Conservation (phyloP, 1,140 invertebrate genomes). For the Tetramorium parvispinum region DNA sequence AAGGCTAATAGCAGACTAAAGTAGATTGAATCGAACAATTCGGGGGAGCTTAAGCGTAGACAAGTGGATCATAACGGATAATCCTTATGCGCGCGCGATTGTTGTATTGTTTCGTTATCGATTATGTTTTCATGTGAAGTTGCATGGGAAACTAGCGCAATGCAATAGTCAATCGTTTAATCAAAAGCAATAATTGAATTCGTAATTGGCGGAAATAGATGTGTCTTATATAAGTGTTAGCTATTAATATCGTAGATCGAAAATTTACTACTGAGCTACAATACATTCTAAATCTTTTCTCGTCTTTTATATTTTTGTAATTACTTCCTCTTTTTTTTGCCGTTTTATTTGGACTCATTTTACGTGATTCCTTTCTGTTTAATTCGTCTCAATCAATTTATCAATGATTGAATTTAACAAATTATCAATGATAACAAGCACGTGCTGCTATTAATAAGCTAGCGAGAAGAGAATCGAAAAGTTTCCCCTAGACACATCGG, state of each 20-base stretch:
- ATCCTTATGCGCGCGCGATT: constrained; percentile 15
- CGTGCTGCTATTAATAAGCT: neutral
- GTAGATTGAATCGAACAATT: constrained; percentile 33
- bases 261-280: neutral
- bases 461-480: neutral
- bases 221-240: neutral
- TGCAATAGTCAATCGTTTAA: neutral
- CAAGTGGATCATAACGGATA: constrained; percentile 52
- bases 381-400: neutral
- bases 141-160: neutral
- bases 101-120: neutral
- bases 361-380: neutral
- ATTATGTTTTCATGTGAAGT: constrained; percentile 2
- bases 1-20: constrained; percentile 15
- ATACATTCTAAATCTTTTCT: neutral
- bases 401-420: too few relatives aligned
- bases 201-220: neutral
- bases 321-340: neutral
- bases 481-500: neutral
- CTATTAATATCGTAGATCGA: neutral
- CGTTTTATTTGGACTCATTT: neutral
- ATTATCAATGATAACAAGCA: constrained; percentile 9
- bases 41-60: neutral
- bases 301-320: neutral
- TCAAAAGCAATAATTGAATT: constrained; percentile 7